Conservation (phyloP, 2,113 vertebrate genomes). For the Axis porcinus region DNA sequence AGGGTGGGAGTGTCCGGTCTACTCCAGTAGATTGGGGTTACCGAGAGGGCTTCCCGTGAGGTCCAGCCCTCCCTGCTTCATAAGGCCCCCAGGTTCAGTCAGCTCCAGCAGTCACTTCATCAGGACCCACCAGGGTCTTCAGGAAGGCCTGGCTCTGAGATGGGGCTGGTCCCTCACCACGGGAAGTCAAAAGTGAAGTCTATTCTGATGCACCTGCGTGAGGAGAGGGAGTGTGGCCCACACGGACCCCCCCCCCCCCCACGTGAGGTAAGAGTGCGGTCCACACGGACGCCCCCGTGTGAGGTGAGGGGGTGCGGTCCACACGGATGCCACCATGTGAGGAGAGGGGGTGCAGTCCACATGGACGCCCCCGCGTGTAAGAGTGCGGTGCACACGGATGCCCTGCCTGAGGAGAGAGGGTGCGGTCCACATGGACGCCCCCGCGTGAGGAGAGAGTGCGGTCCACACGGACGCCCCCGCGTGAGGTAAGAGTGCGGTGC, state of each 20-base stretch:
- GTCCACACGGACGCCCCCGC: no score
- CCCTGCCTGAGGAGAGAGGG: no score
- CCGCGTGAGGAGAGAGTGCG: accelerated
- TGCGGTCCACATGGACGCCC: accelerated
- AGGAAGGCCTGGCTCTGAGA: not conserved
- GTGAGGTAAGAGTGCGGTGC: accelerated
- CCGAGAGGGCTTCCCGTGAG: not conserved
- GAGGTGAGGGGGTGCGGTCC: accelerated
- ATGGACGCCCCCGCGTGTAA: accelerated
- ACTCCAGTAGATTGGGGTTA: no score
- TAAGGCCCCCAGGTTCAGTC: not conserved
- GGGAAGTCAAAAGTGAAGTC: not conserved
- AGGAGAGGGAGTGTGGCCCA: not conserved
- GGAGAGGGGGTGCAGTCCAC: accelerated
- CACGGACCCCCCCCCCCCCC: accelerated
- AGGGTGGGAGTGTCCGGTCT: accelerated
- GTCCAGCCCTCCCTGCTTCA: not conserved
- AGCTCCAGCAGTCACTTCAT: no score
- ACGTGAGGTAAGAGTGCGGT: accelerated
- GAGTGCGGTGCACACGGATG: no score
- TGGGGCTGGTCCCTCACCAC: not conserved
- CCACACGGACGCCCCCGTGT: accelerated
- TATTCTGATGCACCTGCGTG: not conserved
- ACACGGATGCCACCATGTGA: accelerated
- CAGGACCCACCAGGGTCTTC: not conserved